These are phyloP conservation scores for Euthynnus affinis DNA, from an alignment of 2,797 vertebrate species.

Conservation along the genomic window DNA sequence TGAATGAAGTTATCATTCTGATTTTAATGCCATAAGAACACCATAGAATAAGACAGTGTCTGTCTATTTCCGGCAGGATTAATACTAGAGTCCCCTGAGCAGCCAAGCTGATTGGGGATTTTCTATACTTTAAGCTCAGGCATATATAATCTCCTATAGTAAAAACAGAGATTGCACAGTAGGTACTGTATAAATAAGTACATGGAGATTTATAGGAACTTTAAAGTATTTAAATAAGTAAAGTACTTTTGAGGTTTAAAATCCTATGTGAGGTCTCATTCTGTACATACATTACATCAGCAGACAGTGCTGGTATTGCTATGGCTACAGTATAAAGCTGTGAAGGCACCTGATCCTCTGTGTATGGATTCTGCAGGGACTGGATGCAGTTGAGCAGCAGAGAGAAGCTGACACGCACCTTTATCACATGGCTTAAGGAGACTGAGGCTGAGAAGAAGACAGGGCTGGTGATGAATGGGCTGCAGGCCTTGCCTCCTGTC, in stretches of 20 bases:
- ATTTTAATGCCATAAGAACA: conserved; percentile 65
- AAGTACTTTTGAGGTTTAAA: conserved; percentile 29
- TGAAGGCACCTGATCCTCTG: conserved; percentile 62
- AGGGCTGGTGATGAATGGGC: conserved; percentile 83
- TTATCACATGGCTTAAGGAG: conserved; percentile 85
- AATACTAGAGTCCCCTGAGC: conserved; percentile 69
- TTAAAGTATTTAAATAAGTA: conserved; percentile 43
- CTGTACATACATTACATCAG: conserved; percentile 28
- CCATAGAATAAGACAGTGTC: conserved; percentile 51
- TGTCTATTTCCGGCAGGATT: conserved; percentile 76
- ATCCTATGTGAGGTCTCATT: conserved; percentile 20
- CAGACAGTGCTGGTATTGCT: conserved; percentile 50
- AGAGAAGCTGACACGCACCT: conserved; percentile 85
- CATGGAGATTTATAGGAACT: conserved; percentile 42
- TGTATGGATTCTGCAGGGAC: conserved; percentile 78
- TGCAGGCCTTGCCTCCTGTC: conserved; percentile 79
- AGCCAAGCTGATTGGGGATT: conserved; percentile 74
- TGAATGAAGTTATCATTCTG: conserved; percentile 70
- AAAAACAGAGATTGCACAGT: conserved; percentile 51
- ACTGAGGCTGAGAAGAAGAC: conserved; percentile 81
- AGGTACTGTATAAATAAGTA: conserved; percentile 43
- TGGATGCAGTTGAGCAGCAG: conserved; percentile 81
- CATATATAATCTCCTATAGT: conserved; percentile 72
- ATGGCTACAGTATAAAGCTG: conserved; percentile 53
- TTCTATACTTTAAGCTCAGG: conserved; percentile 71